These are phyloP conservation scores for Pyralis farinalis DNA, from an alignment of 2,888 invertebrate genomes.

Conservation along the genomic window DNA sequence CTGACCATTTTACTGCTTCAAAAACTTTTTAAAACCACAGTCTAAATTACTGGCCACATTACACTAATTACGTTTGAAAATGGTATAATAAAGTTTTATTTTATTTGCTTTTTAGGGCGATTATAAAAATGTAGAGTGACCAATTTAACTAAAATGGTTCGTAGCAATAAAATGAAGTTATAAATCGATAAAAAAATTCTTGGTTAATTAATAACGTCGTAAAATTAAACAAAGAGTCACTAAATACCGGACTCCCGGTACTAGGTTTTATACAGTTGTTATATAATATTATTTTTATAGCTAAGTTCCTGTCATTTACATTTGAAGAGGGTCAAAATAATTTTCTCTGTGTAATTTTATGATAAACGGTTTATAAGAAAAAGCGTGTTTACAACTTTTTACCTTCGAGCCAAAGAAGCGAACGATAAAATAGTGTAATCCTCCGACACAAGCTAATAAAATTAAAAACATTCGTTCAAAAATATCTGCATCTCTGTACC, in stretches of 20 bases:
- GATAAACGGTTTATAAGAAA: no score
- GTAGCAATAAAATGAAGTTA: slow-evolving; percentile 32
- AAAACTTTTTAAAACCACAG: slow-evolving; percentile 42
- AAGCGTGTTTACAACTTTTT: no score
- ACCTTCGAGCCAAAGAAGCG: no score
- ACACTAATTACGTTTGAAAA: slow-evolving; percentile 60
- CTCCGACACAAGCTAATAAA: no score
- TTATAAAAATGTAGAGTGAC: slow-evolving; percentile 37
- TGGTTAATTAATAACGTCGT: slow-evolving; percentile 42
- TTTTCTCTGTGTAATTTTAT: not conserved
- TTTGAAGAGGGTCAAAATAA: slow-evolving; percentile 1
- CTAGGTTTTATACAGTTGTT: slow-evolving; percentile 3
- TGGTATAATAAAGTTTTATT: slow-evolving; percentile 42
- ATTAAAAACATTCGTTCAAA: no score
- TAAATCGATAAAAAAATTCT: slow-evolving; percentile 42
- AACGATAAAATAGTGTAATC: no score
- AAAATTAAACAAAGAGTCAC: slow-evolving; percentile 29
- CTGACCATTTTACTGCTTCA: slow-evolving; percentile 41
- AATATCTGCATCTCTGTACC: no score
- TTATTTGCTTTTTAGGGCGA: slow-evolving; percentile 32
- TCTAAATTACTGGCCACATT: slow-evolving; percentile 53
- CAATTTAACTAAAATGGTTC: slow-evolving; percentile 34
- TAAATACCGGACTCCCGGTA: slow-evolving; percentile 6
- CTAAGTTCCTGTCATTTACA: slow-evolving; percentile 2
- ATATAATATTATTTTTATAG: slow-evolving; percentile 2